Evolutionary conservation across 1,140 invertebrate species (phyloP), one percentile per base, ranked within the genome.

Genomic region (Protaetia brevitarsis): DNA sequence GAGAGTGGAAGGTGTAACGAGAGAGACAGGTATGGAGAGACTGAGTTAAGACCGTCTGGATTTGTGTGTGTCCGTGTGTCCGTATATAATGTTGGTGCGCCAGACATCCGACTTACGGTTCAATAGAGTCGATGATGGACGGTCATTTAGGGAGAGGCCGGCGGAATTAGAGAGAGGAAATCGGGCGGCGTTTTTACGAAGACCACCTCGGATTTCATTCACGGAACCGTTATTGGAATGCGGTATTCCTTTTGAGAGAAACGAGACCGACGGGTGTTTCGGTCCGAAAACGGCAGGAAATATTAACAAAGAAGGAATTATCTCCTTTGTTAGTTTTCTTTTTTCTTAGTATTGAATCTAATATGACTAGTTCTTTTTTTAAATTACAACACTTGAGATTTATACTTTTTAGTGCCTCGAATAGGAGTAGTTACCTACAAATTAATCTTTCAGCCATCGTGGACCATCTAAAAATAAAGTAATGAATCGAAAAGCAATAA

Each of bases 81-180:
- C n/a, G n/a, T 11, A 10, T 51, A 23, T 51, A 23, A 19, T 51
- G 19, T 11, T 23, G 41, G 41, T 51, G 26, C 26, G 41, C 19
- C 41, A 51, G 41, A 23, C 41, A 51, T 51, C 41, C 41, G 19
- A 51, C 41, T 7, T 51, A 51, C 41, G 16, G 41, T 51, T 51
- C 13, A 6, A 51, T 51, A 51, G 10, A 45, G 10, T 19, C 37
- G n/a, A 45, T 45, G 37, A 45, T 45, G 37, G 37, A 45, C 37
- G 37, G 16, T n/a, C 37, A 45, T 45, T 45, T 19, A 45, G 41
- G 26, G 41, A 45, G 23, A 8, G 16, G 13, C 19, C 13, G 19
- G 41, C 41, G 41, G 41, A 51, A 51, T 51, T 51, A 51, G 19
- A 51, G 41, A 51, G 41, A 51, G 41, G 41, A 51, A 51, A 51